Conservation (phyloP, 2,888 invertebrate species). For the Eilema sororculum region DNA sequence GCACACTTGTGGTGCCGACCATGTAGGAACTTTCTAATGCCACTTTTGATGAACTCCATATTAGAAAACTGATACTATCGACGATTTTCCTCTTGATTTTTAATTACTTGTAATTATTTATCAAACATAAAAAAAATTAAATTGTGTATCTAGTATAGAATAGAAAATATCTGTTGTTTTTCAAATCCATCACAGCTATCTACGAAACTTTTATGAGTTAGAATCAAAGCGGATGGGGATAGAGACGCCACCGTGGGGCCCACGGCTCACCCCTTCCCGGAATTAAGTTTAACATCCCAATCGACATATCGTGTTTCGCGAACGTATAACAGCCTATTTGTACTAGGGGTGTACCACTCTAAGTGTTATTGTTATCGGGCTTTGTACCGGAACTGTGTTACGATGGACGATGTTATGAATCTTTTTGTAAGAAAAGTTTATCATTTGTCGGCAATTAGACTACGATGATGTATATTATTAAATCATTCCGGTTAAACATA, state of each 20-base stretch:
- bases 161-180: slow-evolving; percentile 10
- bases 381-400: slow-evolving; percentile 25
- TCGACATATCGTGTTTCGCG: slow-evolving; percentile 80
- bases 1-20: no score
- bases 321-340: slow-evolving; percentile 78
- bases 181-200: slow-evolving; percentile 21
- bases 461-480: not conserved
- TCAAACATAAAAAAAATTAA: no score
- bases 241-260: slow-evolving; percentile 74
- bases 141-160: no score
- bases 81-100: no score
- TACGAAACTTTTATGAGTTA: slow-evolving; percentile 37
- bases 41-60: no score
- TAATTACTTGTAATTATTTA: no score
- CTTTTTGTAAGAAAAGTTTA: not conserved
- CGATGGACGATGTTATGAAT: slow-evolving; percentile 9
- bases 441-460: not conserved
- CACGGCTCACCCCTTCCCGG: slow-evolving; percentile 77
- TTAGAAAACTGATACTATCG: no score
- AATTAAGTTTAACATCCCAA: slow-evolving; percentile 85
- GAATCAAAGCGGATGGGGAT: slow-evolving; percentile 76
- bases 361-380: slow-evolving; percentile 65
- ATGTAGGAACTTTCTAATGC: no score
- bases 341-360: slow-evolving; percentile 62
- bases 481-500: no score